Conservation (phyloP, 2,113 vertebrate genomes). For the Halcyon senegalensis region DNA sequence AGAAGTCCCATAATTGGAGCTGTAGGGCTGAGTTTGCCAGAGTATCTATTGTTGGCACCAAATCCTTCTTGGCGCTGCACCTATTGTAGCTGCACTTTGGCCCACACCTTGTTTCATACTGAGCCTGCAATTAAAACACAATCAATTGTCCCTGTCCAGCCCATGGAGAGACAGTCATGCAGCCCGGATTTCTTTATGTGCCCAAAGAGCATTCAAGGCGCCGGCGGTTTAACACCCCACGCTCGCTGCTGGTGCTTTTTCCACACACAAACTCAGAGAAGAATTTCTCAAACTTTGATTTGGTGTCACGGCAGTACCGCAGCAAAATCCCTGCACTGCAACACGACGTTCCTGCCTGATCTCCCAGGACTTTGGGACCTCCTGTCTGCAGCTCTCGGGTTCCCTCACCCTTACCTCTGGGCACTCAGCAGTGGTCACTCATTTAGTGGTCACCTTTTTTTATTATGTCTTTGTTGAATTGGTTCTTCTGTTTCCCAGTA, state of each 20-base stretch:
- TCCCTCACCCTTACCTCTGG: background rate
- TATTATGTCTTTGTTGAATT: background rate
- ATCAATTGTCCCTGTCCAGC: conserved; percentile 73
- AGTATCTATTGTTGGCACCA: conserved; percentile 52
- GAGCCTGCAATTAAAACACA: conserved; percentile 43
- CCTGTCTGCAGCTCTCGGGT: background rate
- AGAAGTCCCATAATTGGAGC: conserved; percentile 62
- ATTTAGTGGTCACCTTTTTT: background rate
- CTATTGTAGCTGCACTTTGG: conserved; percentile 57
- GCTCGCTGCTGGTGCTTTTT: background rate
- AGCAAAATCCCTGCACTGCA: background rate
- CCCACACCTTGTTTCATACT: conserved; percentile 35
- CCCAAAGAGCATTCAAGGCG: background rate
- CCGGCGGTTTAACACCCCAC: rapidly evolving
- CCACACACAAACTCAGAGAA: rapidly evolving
- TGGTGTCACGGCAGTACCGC: background rate
- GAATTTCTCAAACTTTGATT: background rate
- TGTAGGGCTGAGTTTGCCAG: conserved; percentile 50
- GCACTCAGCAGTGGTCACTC: background rate
- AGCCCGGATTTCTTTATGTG: background rate
- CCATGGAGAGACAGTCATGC: conserved; percentile 9
- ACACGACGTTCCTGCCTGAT: background rate
- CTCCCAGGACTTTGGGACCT: background rate
- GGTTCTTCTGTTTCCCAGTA: background rate
- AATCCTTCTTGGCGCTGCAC: conserved; percentile 29